A percentile compares a stretch with the other conserved stretches of the same genome.
Evolutionary conservation across 2,888 invertebrate genomes (phyloP).

Genomic region (Entomobrya proxima): DNA sequence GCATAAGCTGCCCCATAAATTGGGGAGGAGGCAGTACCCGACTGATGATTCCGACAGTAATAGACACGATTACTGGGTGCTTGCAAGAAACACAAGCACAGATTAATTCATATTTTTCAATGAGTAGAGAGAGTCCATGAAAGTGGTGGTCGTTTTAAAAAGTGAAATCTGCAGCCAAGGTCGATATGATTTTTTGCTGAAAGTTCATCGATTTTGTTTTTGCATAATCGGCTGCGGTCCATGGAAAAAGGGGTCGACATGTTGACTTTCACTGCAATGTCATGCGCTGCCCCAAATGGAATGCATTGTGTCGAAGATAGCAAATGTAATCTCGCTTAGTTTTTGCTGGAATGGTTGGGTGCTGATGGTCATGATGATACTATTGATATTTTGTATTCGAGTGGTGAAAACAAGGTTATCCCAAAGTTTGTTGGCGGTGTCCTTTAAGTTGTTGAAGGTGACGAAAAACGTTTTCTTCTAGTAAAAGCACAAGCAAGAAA

Average conservation of each 20-base stretch:
- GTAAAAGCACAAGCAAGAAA: background rate
- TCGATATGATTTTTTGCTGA: background rate
- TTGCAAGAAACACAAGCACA: background rate
- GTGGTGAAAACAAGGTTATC: background rate
- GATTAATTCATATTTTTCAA: constrained; percentile 28
- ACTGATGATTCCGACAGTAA: constrained; percentile 30
- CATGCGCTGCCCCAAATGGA: background rate
- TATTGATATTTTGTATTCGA: constrained; percentile 6
- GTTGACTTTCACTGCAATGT: background rate
- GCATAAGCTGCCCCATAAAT: constrained; percentile 28
- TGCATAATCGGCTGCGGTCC: background rate
- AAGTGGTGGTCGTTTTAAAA: background rate
- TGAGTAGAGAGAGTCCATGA: background rate
- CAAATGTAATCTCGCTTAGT: background rate
- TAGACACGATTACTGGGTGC: background rate
- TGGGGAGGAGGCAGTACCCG: background rate
- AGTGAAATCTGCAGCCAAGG: background rate
- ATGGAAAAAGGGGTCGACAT: background rate
- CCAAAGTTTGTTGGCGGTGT: no score
- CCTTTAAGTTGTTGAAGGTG: background rate
- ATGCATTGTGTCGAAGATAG: no score
- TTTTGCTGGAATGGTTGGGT: background rate
- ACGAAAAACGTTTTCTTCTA: background rate
- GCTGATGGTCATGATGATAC: background rate
- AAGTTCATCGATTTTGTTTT: constrained; percentile 2